These are phyloP conservation scores for Brachionus plicatilis DNA, from an alignment of 1,140 invertebrate genomes.

Conservation along the genomic window DNA sequence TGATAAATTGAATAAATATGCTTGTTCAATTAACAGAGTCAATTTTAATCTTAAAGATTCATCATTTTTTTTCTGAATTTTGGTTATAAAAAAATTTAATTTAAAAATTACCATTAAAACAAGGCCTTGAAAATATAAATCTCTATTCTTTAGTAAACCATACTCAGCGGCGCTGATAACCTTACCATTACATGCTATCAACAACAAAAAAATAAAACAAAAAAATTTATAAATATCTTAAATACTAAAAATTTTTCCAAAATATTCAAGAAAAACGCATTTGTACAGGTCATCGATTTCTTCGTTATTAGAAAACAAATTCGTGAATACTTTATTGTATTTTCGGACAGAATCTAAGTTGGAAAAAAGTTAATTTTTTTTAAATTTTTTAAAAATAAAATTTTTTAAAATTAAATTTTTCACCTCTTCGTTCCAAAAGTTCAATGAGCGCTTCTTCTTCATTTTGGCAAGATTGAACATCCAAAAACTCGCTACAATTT, in stretches of 20 bases:
- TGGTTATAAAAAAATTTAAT: background rate
- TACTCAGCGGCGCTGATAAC: background rate
- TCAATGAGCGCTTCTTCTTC: background rate
- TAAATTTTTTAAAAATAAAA: background rate
- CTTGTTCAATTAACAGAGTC: too few relatives aligned
- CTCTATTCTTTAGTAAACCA: background rate
- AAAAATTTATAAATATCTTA: background rate
- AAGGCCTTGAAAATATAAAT: background rate
- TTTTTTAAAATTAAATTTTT: background rate
- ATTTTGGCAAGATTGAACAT: background rate
- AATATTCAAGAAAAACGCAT: constrained; percentile 16
- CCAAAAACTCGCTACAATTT: background rate
- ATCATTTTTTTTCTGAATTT: background rate
- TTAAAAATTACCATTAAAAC: background rate
- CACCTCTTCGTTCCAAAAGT: background rate
- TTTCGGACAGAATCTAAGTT: background rate
- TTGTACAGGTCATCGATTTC: background rate
- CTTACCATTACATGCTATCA: background rate
- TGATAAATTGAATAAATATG: too few relatives aligned
- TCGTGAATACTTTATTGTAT: background rate
- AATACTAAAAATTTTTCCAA: constrained; percentile 26
- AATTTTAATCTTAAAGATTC: too few relatives aligned
- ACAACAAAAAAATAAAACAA: background rate
- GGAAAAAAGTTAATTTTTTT: background rate
- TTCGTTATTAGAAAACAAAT: background rate